A percentile compares a stretch with the other conserved stretches of the same genome.
Conservation (phyloP, 2,888 invertebrate species). For the Gibbula magus region DNA sequence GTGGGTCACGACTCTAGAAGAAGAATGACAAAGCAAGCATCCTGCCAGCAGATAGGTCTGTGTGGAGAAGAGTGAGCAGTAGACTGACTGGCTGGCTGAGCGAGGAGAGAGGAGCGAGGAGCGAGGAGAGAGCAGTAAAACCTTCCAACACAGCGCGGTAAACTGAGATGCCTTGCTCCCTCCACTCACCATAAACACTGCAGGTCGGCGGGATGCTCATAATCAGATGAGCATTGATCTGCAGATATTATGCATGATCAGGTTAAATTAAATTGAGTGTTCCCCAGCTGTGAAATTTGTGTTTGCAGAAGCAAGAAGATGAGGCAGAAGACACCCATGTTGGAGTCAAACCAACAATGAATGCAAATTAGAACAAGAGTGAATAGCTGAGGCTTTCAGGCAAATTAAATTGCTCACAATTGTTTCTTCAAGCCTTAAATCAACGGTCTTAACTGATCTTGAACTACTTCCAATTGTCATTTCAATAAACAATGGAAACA, state of each 20-base stretch:
- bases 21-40: too few species aligned
- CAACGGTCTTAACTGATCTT: not conserved
- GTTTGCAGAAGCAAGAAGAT: not conserved
- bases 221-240: conserved; percentile 2
- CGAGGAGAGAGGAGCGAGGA: too few species aligned
- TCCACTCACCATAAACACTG: not conserved
- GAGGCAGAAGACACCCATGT: not conserved
- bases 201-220: not conserved
- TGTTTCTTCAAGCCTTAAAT: not conserved
- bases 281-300: not conserved
- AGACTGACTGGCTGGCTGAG: too few species aligned
- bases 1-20: too few species aligned
- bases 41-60: too few species aligned
- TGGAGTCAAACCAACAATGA: not conserved
- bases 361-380: not conserved
- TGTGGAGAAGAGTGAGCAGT: too few species aligned
- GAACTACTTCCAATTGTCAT: not conserved
- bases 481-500: too few species aligned
- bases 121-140: too few species aligned
- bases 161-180: not conserved
- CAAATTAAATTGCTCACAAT: not conserved
- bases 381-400: not conserved
- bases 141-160: not conserved
- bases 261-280: not conserved
- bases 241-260: not conserved